A percentile compares a stretch with the other conserved stretches of the same genome.
Conservation (phyloP, 1,140 invertebrate species). For the Choristoneura fumiferana region DNA sequence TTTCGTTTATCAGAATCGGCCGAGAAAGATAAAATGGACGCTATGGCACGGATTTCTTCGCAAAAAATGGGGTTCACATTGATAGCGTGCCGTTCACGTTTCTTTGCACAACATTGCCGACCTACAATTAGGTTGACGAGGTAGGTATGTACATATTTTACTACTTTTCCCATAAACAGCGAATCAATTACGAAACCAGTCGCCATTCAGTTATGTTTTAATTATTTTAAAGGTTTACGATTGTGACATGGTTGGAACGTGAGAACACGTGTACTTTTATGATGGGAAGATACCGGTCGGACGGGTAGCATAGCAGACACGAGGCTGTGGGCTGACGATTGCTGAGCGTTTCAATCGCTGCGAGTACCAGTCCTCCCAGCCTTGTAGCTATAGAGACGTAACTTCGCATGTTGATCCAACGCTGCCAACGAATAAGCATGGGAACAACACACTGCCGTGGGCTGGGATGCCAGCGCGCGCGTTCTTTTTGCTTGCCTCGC, state of each 20-base stretch:
- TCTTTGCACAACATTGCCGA: neutral
- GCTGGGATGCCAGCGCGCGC: conserved; percentile 45
- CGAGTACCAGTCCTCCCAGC: too few relatives aligned
- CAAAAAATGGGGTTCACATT: neutral
- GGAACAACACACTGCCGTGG: conserved; percentile 34
- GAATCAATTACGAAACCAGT: neutral
- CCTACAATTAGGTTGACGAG: too few relatives aligned
- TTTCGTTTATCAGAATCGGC: conserved; percentile 30
- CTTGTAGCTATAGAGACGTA: too few relatives aligned
- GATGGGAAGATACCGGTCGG: conserved; percentile 23
- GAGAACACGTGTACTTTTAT: too few relatives aligned
- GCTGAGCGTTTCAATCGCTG: too few relatives aligned
- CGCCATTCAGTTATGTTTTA: conserved; percentile 56
- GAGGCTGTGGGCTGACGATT: too few relatives aligned
- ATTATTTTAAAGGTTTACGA: conserved; percentile 68
- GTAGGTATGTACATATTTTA: neutral
- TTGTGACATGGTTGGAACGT: conserved; percentile 47
- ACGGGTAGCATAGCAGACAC: too few relatives aligned
- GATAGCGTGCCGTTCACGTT: neutral
- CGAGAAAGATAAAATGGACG: conserved; percentile 36
- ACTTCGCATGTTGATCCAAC: too few relatives aligned
- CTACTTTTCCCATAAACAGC: neutral
- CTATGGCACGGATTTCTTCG: neutral
- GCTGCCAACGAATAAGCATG: conserved; percentile 3
- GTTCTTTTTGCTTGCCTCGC: conserved; percentile 50